Evolutionary conservation across 1,140 invertebrate genomes (phyloP), one percentile per base, ranked within the genome.

Genomic region (Drosophila nigromelanica): DNA sequence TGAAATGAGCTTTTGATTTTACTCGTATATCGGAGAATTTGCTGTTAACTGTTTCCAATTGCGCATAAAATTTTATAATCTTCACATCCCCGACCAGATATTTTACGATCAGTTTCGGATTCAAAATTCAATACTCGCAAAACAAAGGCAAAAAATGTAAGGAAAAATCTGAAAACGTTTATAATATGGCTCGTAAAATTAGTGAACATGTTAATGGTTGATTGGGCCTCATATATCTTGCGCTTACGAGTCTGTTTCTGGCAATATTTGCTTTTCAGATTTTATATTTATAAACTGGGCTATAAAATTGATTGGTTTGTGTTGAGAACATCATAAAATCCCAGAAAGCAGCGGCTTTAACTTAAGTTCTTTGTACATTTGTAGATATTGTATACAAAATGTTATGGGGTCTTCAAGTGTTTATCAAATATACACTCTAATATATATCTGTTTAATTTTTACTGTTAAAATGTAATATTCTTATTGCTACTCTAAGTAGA

Each of bases 171-270:
- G 69, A 86, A 85, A 81, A 58, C 78, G 71, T 82, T 86, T 87
- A 87, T 82, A 87, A 81, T 62, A 68, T 72, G 39, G 54, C 45
- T 79, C 82, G 83, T 87, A 83, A 87, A 87, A 87, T 87, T 87
- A 89, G 82, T 87, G 83, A 87, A 87, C 82, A 87, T 87, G 83
- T 87, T 87, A 89, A 87, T 87, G 82, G 83, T 89, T 87, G 83
- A 87, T 87, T 89, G 82, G 76, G 43, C 14, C 15, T 37, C 81
- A 78, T 82, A 86, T 82, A 87, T 86, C 59, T 75, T 63, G 6
- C n/a, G 48, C 58, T 64, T 56, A 75, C 50, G 71, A 58, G 37
- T 58, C 14, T 39, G 27, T 60, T 43, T 42, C 56, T 50, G 8
- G 56, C 42, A 61, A 70, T 59, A 59, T 86, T 78, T 87, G 63